A percentile compares a stretch with the other conserved stretches of the same genome.
Evolutionary conservation across 2,113 vertebrate species (phyloP).

Genomic region (Pelecanus crispus): DNA sequence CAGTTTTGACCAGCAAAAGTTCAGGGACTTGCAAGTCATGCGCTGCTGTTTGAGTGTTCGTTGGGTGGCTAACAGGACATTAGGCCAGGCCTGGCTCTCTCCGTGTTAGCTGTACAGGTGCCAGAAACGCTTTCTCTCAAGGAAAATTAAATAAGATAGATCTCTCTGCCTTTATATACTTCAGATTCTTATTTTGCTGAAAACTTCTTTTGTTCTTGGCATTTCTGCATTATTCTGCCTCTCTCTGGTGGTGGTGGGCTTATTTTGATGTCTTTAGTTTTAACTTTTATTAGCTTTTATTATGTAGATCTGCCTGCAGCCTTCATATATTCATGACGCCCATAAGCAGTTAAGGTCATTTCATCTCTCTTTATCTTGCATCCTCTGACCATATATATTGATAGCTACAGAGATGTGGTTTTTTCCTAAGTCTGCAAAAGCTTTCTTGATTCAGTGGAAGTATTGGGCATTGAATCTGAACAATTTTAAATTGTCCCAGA

Average conservation of each 20-base stretch:
- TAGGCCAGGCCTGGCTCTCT: background rate
- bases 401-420: background rate
- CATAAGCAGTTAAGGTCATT: background rate
- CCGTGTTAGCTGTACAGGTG: background rate
- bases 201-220: background rate
- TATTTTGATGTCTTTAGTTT: background rate
- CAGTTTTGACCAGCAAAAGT: background rate
- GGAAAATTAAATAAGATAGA: background rate
- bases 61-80: background rate
- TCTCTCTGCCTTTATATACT: background rate
- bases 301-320: background rate
- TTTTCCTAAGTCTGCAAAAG: background rate
- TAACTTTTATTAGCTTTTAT: background rate
- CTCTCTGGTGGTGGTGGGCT: background rate
- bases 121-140: background rate
- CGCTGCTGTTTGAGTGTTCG: background rate
- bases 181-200: background rate
- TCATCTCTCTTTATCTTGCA: background rate
- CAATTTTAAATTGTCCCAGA: background rate
- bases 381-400: background rate
- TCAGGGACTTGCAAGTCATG: background rate
- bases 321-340: background rate
- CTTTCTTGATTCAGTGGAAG: background rate
- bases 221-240: background rate
- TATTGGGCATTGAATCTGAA: background rate